These are phyloP conservation scores for Thalassophryne amazonica DNA, from an alignment of 2,797 vertebrate genomes.

Conservation along the genomic window DNA sequence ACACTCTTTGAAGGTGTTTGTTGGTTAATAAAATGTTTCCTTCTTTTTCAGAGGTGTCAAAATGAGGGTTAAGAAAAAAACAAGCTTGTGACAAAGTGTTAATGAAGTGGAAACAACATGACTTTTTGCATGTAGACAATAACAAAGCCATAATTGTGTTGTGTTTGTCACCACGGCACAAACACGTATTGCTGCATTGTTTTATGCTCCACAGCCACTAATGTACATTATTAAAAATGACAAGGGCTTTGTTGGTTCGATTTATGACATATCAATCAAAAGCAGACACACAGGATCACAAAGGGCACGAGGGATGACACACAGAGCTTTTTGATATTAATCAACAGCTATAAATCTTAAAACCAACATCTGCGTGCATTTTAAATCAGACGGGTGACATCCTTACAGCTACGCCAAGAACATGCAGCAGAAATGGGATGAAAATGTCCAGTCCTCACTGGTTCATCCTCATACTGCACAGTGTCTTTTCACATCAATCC, in stretches of 20 bases:
- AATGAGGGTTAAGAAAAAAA: slow-evolving; percentile 1
- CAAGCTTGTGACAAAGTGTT: not conserved
- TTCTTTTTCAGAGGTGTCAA: slow-evolving; percentile 21
- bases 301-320: slow-evolving; percentile 6
- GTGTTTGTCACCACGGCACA: slow-evolving; percentile 12
- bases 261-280: slow-evolving; percentile 42
- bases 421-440: slow-evolving; percentile 25
- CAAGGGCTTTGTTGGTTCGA: slow-evolving; percentile 50
- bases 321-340: slow-evolving; percentile 27
- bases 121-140: slow-evolving; percentile 13
- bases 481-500: slow-evolving; percentile 4
- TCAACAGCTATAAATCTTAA: slow-evolving; percentile 58
- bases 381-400: slow-evolving; percentile 58
- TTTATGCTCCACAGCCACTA: slow-evolving; percentile 13
- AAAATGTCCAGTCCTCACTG: slow-evolving; percentile 17
- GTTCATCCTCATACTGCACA: slow-evolving; percentile 1
- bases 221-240: slow-evolving; percentile 60
- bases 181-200: slow-evolving; percentile 11
- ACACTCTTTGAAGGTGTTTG: slow-evolving; percentile 43
- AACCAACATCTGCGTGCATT: slow-evolving; percentile 53
- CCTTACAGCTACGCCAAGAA: slow-evolving; percentile 35
- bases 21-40: slow-evolving; percentile 34
- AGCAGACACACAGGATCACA: slow-evolving; percentile 20
- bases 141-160: slow-evolving; percentile 32
- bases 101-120: slow-evolving; percentile 34